Conservation (phyloP, 2,113 vertebrate genomes). For the Circaetus cinerascens region DNA sequence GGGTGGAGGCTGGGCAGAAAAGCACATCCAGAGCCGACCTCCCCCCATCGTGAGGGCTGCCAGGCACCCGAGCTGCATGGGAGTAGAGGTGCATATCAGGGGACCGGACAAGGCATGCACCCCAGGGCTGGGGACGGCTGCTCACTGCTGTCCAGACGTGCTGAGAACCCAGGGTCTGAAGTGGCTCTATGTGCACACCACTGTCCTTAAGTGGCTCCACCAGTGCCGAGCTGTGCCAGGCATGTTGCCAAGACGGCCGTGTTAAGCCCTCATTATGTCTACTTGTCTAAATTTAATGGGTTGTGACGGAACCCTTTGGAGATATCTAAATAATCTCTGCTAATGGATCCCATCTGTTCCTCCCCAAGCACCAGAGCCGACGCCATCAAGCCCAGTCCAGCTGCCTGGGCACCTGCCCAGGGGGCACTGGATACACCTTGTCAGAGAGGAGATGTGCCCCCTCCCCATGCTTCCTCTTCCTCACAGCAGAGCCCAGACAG, state of each 20-base stretch:
- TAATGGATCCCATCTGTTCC: constrained; percentile 57
- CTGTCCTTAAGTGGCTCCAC: not conserved
- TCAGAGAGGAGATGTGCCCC: not conserved
- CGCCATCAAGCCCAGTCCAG: accelerated
- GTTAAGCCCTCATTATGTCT: constrained; percentile 13
- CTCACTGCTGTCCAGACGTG: accelerated
- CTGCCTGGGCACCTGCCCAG: constrained; percentile 17
- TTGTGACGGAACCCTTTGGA: constrained; percentile 19
- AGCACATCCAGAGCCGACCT: accelerated
- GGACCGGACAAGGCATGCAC: accelerated
- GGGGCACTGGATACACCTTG: not conserved
- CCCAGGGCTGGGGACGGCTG: accelerated
- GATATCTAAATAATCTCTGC: constrained; percentile 34
- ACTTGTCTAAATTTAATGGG: constrained; percentile 33
- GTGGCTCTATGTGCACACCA: accelerated
- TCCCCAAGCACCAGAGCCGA: not conserved
- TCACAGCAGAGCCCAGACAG: not conserved
- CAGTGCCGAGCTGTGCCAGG: not conserved
- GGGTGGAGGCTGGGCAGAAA: not conserved
- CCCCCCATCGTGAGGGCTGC: not conserved
- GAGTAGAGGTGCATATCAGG: accelerated
- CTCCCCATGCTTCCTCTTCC: not conserved
- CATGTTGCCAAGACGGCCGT: accelerated
- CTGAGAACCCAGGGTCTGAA: accelerated
- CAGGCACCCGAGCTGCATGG: accelerated